Conservation (phyloP, 53 echinoderm and acorn worm genomes). For the Astropecten irregularis region DNA sequence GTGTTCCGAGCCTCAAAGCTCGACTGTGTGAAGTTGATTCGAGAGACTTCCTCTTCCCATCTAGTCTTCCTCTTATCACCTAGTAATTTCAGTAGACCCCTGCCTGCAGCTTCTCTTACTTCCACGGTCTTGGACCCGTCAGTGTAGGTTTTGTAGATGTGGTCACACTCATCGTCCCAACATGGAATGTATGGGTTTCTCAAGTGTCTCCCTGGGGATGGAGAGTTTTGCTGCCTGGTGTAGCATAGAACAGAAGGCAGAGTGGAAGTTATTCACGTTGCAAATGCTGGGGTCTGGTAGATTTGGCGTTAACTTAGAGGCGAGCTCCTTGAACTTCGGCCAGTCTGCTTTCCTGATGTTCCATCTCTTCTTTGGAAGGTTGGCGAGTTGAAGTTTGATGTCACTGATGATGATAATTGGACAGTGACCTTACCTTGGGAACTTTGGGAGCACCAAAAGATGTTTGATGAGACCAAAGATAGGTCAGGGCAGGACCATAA, state of each 20-base stretch:
- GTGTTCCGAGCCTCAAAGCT: too few relatives aligned
- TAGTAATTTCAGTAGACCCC: too few relatives aligned
- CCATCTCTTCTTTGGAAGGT: constrained; percentile 1
- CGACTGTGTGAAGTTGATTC: too few relatives aligned
- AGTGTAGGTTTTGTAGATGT: not conserved
- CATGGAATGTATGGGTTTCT: constrained; percentile 19
- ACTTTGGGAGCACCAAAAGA: not conserved
- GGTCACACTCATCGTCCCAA: not conserved
- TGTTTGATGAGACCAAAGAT: not conserved
- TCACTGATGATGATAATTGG: not conserved
- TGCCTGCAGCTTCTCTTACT: too few relatives aligned
- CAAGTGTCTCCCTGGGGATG: not conserved
- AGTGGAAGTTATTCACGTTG: not conserved
- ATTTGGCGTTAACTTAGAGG: too few relatives aligned
- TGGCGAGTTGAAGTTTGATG: not conserved
- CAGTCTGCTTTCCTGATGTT: constrained; percentile 23
- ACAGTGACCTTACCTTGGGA: constrained; percentile 16
- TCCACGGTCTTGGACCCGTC: too few relatives aligned
- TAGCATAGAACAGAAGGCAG: not conserved
- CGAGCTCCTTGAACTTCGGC: not conserved
- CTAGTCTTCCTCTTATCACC: too few relatives aligned
- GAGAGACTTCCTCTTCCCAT: too few relatives aligned
- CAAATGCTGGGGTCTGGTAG: not conserved
- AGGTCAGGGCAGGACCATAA: not conserved
- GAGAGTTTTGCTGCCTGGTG: not conserved